These are phyloP conservation scores for Poecilia latipinna DNA, from an alignment of 2,113 vertebrate species.

Conservation along the genomic window DNA sequence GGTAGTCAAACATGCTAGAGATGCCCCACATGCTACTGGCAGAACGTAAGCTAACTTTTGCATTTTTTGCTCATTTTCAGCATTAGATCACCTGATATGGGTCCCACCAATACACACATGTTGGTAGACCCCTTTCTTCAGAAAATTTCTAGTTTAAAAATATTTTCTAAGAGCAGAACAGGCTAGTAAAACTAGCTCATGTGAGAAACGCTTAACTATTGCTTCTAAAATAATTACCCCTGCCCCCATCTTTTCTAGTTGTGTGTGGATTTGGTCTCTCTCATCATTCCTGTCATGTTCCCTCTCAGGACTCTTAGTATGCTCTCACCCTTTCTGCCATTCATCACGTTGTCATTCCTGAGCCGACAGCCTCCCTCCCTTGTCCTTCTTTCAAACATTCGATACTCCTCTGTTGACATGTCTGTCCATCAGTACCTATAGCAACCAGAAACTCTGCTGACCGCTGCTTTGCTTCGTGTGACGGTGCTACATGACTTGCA, in stretches of 20 bases:
- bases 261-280: background rate
- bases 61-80: too few species aligned
- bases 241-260: background rate
- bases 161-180: conserved; percentile 36
- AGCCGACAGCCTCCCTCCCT: conserved; percentile 43
- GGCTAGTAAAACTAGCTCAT: conserved; percentile 50
- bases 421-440: conserved; percentile 57
- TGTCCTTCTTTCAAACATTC: conserved; percentile 74
- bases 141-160: conserved; percentile 15
- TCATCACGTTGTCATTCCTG: conserved; percentile 54
- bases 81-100: too few species aligned
- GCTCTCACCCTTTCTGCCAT: conserved; percentile 32
- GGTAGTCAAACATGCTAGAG: too few species aligned
- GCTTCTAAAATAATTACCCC: too few species aligned
- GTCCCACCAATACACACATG: too few species aligned
- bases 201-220: too few species aligned
- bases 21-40: too few species aligned
- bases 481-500: conserved; percentile 45
- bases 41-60: too few species aligned
- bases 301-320: conserved; percentile 20
- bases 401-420: conserved; percentile 73
- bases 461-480: conserved; percentile 50
- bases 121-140: too few species aligned
- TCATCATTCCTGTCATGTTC: conserved; percentile 26
- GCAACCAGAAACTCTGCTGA: conserved; percentile 66